Conservation (phyloP, 2,113 vertebrate species). For the Antechinus flavipes region DNA sequence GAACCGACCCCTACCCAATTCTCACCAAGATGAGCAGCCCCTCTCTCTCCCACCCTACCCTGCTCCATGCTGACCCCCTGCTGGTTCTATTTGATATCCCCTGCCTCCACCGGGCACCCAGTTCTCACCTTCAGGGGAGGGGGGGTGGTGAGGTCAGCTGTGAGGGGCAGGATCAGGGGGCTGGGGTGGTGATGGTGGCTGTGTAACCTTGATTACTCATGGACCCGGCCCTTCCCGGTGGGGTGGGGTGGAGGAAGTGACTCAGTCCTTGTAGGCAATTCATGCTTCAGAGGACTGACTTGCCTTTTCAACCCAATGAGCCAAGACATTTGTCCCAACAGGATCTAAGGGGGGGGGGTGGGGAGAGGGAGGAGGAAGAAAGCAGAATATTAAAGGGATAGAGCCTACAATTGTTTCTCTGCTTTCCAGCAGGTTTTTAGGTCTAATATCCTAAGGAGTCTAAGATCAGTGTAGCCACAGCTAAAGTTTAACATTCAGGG, state of each 20-base stretch:
- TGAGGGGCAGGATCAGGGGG: background rate
- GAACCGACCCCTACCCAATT: background rate
- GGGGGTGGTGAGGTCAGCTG: background rate
- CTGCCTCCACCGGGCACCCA: background rate
- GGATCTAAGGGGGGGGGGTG: conserved; percentile 46
- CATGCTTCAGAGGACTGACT: conserved; percentile 69
- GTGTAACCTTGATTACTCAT: conserved; percentile 67
- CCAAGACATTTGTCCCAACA: conserved; percentile 74
- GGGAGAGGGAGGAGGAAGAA: background rate
- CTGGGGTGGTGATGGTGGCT: background rate
- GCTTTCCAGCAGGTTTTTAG: background rate
- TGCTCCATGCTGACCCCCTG: background rate
- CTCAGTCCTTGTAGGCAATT: conserved; percentile 69
- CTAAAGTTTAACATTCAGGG: background rate
- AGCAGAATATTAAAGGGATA: conserved; percentile 34
- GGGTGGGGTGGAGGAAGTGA: conserved; percentile 73
- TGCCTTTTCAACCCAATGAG: conserved; percentile 77
- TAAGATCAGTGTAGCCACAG: background rate
- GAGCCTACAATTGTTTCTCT: conserved; percentile 3
- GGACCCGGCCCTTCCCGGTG: background rate
- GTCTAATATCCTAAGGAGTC: background rate
- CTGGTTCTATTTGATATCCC: too few relatives aligned
- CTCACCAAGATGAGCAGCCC: background rate
- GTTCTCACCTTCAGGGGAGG: background rate
- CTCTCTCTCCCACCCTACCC: background rate